Percentiles rank a stretch among this genome's conserved stretches.
Conservation (phyloP, 2,888 invertebrate species). For the Bombylius discolor region DNA sequence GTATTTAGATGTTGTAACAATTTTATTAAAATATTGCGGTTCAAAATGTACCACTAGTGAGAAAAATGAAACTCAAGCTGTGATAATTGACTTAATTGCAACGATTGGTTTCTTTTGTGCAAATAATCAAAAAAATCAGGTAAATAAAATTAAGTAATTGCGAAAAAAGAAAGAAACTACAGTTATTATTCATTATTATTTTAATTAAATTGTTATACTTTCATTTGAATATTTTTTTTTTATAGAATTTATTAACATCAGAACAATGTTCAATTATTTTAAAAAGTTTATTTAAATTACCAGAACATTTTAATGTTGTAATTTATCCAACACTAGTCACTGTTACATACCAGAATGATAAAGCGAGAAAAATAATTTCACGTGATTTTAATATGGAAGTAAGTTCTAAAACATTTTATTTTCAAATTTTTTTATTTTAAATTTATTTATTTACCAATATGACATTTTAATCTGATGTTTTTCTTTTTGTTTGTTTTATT, state of each 20-base stretch:
- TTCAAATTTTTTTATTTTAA: too few relatives aligned
- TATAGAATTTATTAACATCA: constrained; percentile 30
- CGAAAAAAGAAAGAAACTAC: too few relatives aligned
- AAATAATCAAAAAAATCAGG: constrained; percentile 34
- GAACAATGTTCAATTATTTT: constrained; percentile 34
- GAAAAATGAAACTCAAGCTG: constrained; percentile 31
- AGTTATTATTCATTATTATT: too few relatives aligned
- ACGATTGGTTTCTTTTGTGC: constrained; percentile 34
- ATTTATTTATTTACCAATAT: too few relatives aligned
- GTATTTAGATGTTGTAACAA: constrained; percentile 33
- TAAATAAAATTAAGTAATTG: constrained; percentile 4
- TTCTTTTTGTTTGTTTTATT: too few relatives aligned
- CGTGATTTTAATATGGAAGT: constrained; percentile 34
- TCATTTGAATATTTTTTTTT: neutral
- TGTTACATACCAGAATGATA: constrained; percentile 31
- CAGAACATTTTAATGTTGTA: constrained; percentile 31
- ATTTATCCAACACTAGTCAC: constrained; percentile 35
- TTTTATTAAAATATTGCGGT: constrained; percentile 31
- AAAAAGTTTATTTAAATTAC: constrained; percentile 33
- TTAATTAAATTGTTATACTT: too few relatives aligned
- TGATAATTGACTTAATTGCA: constrained; percentile 36
- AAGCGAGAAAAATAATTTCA: constrained; percentile 30
- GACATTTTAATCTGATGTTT: too few relatives aligned
- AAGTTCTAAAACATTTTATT: constrained; percentile 1
- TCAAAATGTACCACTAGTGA: constrained; percentile 22